These are phyloP conservation scores for Bovichtus diacanthus DNA, from an alignment of 2,797 vertebrate genomes.

Conservation along the genomic window DNA sequence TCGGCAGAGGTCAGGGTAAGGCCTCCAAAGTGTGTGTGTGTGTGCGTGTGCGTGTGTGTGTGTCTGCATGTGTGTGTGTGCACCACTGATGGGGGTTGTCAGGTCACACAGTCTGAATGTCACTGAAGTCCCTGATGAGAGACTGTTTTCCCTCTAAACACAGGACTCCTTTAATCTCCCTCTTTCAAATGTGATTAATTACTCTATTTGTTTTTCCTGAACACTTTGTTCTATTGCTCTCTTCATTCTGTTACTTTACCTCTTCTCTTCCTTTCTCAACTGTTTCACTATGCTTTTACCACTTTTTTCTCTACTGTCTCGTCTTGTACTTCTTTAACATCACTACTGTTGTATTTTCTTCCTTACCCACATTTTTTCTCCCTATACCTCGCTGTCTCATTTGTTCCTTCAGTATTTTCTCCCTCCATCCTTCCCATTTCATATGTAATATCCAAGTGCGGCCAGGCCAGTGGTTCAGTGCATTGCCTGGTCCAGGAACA, in stretches of 20 bases:
- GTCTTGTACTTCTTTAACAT: not conserved
- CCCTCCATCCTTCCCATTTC: conserved; percentile 36
- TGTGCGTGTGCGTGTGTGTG: conserved; percentile 17
- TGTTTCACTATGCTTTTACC: not conserved
- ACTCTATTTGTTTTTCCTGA: conserved; percentile 56
- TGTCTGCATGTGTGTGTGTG: conserved; percentile 10
- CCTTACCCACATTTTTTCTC: not conserved
- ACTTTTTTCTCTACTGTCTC: not conserved
- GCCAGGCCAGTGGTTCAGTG: conserved; percentile 55
- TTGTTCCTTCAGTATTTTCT: conserved; percentile 23
- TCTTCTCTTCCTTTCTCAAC: not conserved
- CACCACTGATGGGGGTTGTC: conserved; percentile 21
- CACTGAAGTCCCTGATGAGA: conserved; percentile 40
- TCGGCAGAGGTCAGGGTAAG: conserved; percentile 60
- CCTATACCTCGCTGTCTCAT: conserved; percentile 5
- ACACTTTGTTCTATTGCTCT: not conserved
- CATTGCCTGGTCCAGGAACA: conserved; percentile 37
- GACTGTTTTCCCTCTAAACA: conserved; percentile 74
- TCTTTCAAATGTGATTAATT: conserved; percentile 70
- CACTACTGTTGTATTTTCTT: not conserved
- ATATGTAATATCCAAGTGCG: conserved; percentile 49
- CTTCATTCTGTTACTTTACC: not conserved
- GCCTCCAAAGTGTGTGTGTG: conserved; percentile 27
- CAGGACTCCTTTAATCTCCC: conserved; percentile 59
- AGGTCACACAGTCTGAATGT: conserved; percentile 36